These are phyloP conservation scores for Zaprionus capensis DNA, from an alignment of 1,140 invertebrate species.

Conservation along the genomic window DNA sequence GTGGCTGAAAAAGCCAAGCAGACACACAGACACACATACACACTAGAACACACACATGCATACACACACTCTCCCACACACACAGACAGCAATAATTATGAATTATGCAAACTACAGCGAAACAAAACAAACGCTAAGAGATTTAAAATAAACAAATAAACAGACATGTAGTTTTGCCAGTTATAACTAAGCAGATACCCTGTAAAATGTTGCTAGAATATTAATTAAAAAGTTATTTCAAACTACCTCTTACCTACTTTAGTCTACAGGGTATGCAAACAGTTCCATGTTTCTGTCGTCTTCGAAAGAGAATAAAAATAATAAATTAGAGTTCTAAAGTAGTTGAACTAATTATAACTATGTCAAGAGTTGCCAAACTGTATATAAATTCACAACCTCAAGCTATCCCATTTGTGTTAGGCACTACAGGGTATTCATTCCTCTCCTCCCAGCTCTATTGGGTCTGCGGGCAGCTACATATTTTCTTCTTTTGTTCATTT, in stretches of 20 bases:
- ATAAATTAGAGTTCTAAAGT: too few species aligned
- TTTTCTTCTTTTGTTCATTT: background rate
- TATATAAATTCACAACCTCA: too few species aligned
- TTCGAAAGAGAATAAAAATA: too few species aligned
- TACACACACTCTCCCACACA: background rate
- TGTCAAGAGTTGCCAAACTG: background rate
- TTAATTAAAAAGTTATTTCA: too few species aligned
- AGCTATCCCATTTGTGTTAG: too few species aligned
- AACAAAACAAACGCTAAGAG: constrained; percentile 20
- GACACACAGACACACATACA: background rate
- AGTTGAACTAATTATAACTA: too few species aligned
- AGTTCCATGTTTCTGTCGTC: too few species aligned
- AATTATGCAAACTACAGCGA: constrained; percentile 58
- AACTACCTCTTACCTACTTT: too few species aligned
- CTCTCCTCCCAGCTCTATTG: too few species aligned
- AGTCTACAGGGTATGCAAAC: too few species aligned
- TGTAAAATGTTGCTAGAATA: background rate
- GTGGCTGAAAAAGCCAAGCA: background rate
- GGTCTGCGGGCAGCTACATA: fast-evolving
- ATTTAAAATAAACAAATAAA: constrained; percentile 22
- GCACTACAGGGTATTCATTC: too few species aligned
- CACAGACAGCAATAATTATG: constrained; percentile 33
- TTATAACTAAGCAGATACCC: background rate
- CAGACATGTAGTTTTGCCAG: background rate
- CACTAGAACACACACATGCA: background rate